These are phyloP conservation scores for Lasius fuliginosus DNA, from an alignment of 2,888 invertebrate genomes.

Conservation along the genomic window DNA sequence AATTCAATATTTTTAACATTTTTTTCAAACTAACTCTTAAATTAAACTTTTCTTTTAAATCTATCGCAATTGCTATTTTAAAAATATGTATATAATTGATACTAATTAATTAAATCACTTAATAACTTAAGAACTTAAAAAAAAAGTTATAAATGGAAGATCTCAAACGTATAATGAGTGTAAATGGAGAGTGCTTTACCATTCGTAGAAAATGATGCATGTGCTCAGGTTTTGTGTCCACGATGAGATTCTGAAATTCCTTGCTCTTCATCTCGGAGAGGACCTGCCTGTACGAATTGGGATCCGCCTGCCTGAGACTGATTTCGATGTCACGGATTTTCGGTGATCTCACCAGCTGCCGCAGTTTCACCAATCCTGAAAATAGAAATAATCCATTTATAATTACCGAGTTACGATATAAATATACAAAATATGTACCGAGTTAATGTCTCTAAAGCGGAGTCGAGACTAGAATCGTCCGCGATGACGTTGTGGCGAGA, in stretches of 20 bases:
- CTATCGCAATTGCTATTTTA: background rate
- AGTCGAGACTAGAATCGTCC: background rate
- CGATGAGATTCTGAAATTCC: constrained; percentile 92
- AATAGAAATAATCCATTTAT: constrained; percentile 23
- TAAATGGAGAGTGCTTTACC: constrained; percentile 85
- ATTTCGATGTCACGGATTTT: constrained; percentile 89
- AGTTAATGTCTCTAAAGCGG: background rate
- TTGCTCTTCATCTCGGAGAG: constrained; percentile 92
- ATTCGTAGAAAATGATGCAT: constrained; percentile 92
- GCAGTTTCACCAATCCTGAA: constrained; percentile 91
- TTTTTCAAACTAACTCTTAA: background rate
- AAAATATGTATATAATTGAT: too few relatives aligned
- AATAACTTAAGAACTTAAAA: background rate
- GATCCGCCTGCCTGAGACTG: constrained; percentile 90
- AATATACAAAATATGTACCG: background rate
- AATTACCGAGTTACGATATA: too few relatives aligned
- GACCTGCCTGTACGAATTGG: constrained; percentile 89
- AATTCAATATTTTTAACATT: background rate
- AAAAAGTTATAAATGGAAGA: background rate
- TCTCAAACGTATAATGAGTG: background rate
- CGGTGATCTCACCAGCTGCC: constrained; percentile 90
- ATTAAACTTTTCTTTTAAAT: background rate
- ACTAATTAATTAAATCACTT: background rate
- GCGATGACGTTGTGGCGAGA: background rate
- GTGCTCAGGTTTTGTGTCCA: constrained; percentile 91